Percentiles rank a stretch among this genome's conserved stretches.
Evolutionary conservation across 2,113 vertebrate genomes (phyloP).

Genomic region (Rostratula benghalensis): DNA sequence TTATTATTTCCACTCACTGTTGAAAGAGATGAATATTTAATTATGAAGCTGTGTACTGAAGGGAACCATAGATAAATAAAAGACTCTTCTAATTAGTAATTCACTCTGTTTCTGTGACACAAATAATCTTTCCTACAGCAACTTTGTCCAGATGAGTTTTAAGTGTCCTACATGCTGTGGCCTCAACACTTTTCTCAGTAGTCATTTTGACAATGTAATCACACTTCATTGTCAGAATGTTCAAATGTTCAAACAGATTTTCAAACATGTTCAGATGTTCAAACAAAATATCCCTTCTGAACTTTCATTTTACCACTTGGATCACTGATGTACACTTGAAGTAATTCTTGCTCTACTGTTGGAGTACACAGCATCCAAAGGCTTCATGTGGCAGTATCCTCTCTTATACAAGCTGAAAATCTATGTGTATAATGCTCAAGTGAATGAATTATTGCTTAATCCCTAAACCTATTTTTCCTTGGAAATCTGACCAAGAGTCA

Average conservation of each 20-base stretch:
- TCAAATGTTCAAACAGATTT: background rate
- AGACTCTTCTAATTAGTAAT: background rate
- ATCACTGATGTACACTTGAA: background rate
- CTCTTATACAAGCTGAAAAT: background rate
- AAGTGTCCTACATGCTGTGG: background rate
- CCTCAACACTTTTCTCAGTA: background rate
- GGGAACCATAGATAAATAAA: background rate
- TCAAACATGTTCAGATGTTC: background rate
- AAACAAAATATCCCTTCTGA: background rate
- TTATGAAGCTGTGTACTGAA: background rate
- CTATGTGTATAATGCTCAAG: background rate
- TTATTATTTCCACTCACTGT: background rate
- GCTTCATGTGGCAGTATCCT: background rate
- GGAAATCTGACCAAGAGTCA: background rate
- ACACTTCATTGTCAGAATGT: background rate
- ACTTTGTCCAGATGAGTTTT: background rate
- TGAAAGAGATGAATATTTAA: background rate
- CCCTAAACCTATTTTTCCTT: background rate
- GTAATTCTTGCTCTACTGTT: background rate
- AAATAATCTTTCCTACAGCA: background rate
- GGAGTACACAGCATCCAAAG: background rate
- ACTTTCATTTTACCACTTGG: background rate
- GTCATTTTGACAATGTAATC: background rate
- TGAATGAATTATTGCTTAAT: background rate
- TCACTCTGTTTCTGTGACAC: background rate